Percentiles rank a stretch among this genome's conserved stretches.
Evolutionary conservation across 2,797 vertebrate genomes (phyloP).

Genomic region (Echeneis naucrates): DNA sequence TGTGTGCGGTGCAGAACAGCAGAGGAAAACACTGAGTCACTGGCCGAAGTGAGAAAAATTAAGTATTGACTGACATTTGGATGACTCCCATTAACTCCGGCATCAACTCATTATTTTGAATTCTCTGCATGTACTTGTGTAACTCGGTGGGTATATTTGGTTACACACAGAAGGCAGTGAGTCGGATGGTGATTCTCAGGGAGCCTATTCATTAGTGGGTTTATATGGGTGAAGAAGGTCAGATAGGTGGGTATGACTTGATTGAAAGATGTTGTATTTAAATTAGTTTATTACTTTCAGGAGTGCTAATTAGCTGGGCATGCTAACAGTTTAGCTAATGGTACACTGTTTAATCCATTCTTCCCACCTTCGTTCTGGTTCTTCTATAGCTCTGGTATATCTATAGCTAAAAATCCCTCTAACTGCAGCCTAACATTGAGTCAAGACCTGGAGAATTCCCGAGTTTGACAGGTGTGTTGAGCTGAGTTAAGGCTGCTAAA

Average conservation of each 20-base stretch:
- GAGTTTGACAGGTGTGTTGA: neutral
- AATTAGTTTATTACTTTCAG: neutral
- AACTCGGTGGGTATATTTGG: constrained; percentile 44
- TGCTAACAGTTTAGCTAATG: neutral
- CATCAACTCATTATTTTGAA: constrained; percentile 48
- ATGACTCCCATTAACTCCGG: constrained; percentile 30
- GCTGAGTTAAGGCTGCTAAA: neutral
- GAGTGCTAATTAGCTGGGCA: neutral
- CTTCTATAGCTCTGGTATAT: too few relatives aligned
- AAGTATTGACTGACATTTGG: constrained; percentile 27
- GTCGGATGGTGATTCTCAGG: constrained; percentile 57
- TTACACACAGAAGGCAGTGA: constrained; percentile 37
- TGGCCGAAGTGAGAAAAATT: constrained; percentile 10
- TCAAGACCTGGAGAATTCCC: neutral
- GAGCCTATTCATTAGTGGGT: constrained; percentile 67
- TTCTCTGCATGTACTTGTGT: constrained; percentile 22
- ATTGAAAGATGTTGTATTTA: constrained; percentile 40
- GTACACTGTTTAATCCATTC: neutral
- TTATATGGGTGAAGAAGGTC: constrained; percentile 59
- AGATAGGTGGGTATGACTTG: constrained; percentile 62
- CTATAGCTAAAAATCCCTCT: neutral
- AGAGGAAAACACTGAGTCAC: constrained; percentile 26
- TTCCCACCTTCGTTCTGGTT: neutral
- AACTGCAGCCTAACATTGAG: neutral
- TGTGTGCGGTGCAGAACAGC: constrained; percentile 29